Evolutionary conservation across 2,888 invertebrate species (phyloP), one percentile per base, ranked within the genome.

Genomic region (Oligia latruncula): DNA sequence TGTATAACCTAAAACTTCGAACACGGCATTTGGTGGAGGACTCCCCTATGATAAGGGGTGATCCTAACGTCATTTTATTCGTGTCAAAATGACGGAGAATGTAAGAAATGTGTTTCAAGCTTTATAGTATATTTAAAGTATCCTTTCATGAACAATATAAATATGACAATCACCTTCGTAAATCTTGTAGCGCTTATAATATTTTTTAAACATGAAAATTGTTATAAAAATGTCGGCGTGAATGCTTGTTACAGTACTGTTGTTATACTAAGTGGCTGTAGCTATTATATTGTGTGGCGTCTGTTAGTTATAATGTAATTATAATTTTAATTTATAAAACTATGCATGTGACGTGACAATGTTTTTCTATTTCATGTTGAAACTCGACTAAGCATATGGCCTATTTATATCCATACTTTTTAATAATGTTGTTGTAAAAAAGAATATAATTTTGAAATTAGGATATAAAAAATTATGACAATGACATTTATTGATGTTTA

Each of bases 171-270:
- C 88, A 85, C 83, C 77, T 88, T 85, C 85, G 74, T 82, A 70
- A 85, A 77, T 83, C 88, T 85, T 89, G 85, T 79, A 87, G 83
- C 70, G 86, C 86, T 85, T 80, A 81, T 81, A 80, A 80, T 85
- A 75, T 75, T 81, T 79, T 75, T 58, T 35, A 87, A 82, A 79
- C 71, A 79, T 79, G 66, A 74, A 81, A 74, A 81, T 71, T 83
- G 81, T 87, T 89, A 80, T 70, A 55, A 71, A 73, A 70, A 81
- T 74, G 74, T 71, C 70, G 70, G 78, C 77, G 82, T 80, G 78
- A 88, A 81, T 71, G 83, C 84, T 88, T 88, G 76, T 86, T 85
- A 81, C 74, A 65, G 58, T 77, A 82, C 55, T 58, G 74, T 85
- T 79, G 66, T 81, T 82, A 77, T 76, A 80, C 84, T 81, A 78